phyloP scores from a whole-genome alignment of 2,797 vertebrate species.

The Acridotheres tristis region DNA sequence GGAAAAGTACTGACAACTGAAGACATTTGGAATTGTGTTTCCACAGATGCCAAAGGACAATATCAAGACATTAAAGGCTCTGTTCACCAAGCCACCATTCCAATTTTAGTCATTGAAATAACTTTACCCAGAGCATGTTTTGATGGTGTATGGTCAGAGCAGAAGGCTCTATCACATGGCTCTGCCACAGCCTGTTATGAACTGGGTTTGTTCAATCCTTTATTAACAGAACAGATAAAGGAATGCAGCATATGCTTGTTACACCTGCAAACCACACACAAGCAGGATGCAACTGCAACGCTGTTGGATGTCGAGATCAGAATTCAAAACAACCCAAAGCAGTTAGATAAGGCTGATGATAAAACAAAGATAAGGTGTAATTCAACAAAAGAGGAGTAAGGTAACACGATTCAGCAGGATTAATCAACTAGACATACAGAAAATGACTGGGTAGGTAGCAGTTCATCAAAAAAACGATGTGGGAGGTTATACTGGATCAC shows the following conservation, averaged over 20 bases:
- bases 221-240: conserved; percentile 5
- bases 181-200: background rate
- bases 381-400: background rate
- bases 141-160: background rate
- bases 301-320: background rate
- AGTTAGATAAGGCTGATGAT: background rate
- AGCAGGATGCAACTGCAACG: background rate
- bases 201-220: background rate
- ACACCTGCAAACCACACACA: background rate
- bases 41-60: background rate
- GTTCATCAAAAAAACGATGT: conserved; percentile 30
- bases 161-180: conserved; percentile 7
- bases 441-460: conserved; percentile 52
- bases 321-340: background rate
- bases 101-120: background rate
- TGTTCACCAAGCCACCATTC: background rate
- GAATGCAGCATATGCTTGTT: conserved; percentile 19
- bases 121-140: background rate
- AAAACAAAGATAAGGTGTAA: background rate
- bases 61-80: background rate
- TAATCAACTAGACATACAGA: background rate
- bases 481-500: conserved; percentile 62
- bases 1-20: background rate
- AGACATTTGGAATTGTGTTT: background rate
- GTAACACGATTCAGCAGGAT: background rate